phyloP scores from a whole-genome alignment of 2,888 invertebrate genomes.

The Thecophora atra region DNA sequence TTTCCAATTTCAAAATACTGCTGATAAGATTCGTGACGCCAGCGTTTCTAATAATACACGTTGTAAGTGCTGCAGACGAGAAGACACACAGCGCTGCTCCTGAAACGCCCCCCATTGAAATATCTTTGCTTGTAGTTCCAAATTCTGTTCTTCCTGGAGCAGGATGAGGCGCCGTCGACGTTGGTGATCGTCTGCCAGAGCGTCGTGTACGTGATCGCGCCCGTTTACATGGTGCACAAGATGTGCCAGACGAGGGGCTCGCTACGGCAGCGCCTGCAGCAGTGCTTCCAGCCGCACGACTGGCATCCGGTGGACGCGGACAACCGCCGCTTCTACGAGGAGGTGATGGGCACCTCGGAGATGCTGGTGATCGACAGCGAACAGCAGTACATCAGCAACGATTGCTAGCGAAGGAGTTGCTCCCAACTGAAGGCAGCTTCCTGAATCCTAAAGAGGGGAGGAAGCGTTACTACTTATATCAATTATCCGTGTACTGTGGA shows the following conservation, averaged over 20 bases:
- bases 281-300: constrained; percentile 62
- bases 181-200: constrained; percentile 52
- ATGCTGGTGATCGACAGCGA: constrained; percentile 57
- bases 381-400: constrained; percentile 30
- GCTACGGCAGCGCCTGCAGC: constrained; percentile 54
- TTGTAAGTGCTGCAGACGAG: constrained; percentile 49
- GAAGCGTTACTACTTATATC: not conserved
- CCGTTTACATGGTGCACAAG: constrained; percentile 58
- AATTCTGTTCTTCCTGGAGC: constrained; percentile 43
- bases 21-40: constrained; percentile 60
- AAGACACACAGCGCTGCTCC: not conserved
- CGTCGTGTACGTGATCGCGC: constrained; percentile 53
- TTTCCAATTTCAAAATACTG: constrained; percentile 67
- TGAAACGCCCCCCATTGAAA: not conserved
- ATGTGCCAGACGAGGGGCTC: constrained; percentile 56
- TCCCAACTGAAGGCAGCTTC: too few species aligned
- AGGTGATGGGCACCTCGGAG: constrained; percentile 62
- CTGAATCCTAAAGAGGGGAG: too few species aligned
- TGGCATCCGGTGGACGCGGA: constrained; percentile 64
- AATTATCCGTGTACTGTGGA: not conserved
- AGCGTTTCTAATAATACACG: constrained; percentile 53
- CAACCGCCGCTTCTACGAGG: constrained; percentile 62
- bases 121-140: constrained; percentile 38
- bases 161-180: constrained; percentile 41
- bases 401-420: constrained; percentile 11